Conservation (phyloP, 2,888 invertebrate species). For the Tortrix viridana region DNA sequence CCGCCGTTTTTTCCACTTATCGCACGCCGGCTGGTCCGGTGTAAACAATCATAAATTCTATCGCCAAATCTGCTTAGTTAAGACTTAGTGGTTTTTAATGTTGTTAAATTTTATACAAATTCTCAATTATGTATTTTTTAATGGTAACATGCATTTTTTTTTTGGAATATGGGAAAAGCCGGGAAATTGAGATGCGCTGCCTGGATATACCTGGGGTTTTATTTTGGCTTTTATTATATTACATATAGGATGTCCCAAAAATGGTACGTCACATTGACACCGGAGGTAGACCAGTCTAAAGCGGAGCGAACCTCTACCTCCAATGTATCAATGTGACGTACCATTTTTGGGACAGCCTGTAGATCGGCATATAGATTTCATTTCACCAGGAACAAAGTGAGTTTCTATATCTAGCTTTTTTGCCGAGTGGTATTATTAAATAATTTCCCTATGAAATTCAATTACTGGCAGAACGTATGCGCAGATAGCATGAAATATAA, state of each 20-base stretch:
- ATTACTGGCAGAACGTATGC: conserved; percentile 18
- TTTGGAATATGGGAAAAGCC: background rate
- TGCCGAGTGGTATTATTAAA: too few relatives aligned
- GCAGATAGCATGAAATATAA: conserved; percentile 43
- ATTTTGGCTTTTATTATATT: background rate
- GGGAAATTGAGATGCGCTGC: background rate
- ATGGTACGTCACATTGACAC: too few relatives aligned
- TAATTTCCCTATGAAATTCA: conserved; percentile 5
- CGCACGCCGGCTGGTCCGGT: conserved; percentile 41
- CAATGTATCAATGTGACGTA: too few relatives aligned
- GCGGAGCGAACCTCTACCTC: too few relatives aligned
- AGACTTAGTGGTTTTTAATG: conserved; percentile 57
- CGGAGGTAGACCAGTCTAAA: too few relatives aligned
- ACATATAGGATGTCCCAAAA: too few relatives aligned
- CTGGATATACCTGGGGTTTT: background rate
- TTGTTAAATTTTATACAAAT: conserved; percentile 58
- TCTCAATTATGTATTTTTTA: conserved; percentile 43
- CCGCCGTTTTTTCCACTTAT: conserved; percentile 31
- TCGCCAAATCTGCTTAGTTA: conserved; percentile 62
- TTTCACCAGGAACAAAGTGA: too few relatives aligned
- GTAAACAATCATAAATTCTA: conserved; percentile 60
- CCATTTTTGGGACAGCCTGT: too few relatives aligned
- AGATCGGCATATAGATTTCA: too few relatives aligned
- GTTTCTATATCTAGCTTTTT: too few relatives aligned
- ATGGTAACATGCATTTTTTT: background rate